Percentiles rank a stretch among this genome's conserved stretches.
These are phyloP conservation scores for Hermatobates lingyangjiaoensis DNA, from an alignment of 1,140 invertebrate species.

Conservation along the genomic window DNA sequence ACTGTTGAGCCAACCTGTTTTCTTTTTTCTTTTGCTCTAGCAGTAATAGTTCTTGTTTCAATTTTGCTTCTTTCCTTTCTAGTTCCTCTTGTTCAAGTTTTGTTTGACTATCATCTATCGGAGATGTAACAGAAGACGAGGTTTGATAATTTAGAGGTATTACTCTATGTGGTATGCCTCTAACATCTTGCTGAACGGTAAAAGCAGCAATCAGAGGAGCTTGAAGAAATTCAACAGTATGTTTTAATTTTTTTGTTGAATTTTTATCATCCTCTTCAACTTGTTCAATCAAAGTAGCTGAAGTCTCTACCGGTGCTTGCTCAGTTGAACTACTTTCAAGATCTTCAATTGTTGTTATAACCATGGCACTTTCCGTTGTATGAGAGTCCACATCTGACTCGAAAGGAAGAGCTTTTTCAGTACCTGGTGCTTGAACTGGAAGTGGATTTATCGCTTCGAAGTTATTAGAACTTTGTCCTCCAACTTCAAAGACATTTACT, in stretches of 20 bases:
- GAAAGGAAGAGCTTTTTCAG: too few relatives aligned
- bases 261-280: neutral
- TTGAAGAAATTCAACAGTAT: conserved; percentile 55
- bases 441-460: too few relatives aligned
- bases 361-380: neutral
- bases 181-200: conserved; percentile 59
- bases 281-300: neutral
- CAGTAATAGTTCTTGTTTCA: too few relatives aligned
- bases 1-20: too few relatives aligned
- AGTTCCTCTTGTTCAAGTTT: too few relatives aligned
- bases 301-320: neutral
- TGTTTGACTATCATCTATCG: conserved; percentile 14
- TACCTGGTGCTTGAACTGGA: too few relatives aligned
- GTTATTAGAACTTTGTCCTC: too few relatives aligned
- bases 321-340: neutral
- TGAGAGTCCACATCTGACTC: neutral
- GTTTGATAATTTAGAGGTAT: conserved; percentile 37
- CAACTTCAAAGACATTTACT: too few relatives aligned
- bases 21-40: too few relatives aligned
- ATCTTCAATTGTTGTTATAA: neutral
- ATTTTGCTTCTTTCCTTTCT: too few relatives aligned
- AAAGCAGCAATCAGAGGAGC: conserved; percentile 62
- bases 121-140: conserved; percentile 14
- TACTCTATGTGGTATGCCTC: conserved; percentile 50
- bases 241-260: conserved; percentile 10